A percentile compares a stretch with the other conserved stretches of the same genome.
These are phyloP conservation scores for Cantharis nigra DNA, from an alignment of 2,888 invertebrate genomes.

Conservation along the genomic window DNA sequence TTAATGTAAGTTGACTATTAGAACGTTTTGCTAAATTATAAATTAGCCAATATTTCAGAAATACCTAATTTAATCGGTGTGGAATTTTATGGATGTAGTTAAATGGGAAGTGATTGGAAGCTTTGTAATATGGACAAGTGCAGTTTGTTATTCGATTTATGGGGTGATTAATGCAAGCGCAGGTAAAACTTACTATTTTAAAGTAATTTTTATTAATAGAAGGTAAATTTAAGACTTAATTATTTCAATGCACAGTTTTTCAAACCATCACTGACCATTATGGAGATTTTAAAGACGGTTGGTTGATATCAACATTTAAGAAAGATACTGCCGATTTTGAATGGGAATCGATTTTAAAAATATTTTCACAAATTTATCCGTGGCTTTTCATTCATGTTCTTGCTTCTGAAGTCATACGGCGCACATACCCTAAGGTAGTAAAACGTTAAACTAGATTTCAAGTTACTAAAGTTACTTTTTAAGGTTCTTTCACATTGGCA, in stretches of 20 bases:
- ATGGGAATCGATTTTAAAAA: slow-evolving; percentile 69
- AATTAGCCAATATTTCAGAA: neutral
- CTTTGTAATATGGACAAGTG: slow-evolving; percentile 60
- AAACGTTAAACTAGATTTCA: neutral
- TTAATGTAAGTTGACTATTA: neutral
- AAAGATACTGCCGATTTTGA: slow-evolving; percentile 73
- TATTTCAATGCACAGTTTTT: slow-evolving; percentile 50
- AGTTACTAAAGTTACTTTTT: slow-evolving; percentile 35
- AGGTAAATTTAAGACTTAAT: neutral
- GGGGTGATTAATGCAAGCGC: slow-evolving; percentile 59
- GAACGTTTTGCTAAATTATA: neutral
- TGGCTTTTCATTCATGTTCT: slow-evolving; percentile 63
- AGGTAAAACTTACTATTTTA: slow-evolving; percentile 51
- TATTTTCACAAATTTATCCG: slow-evolving; percentile 59
- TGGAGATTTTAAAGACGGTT: slow-evolving; percentile 63
- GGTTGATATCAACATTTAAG: slow-evolving; percentile 60
- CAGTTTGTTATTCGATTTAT: slow-evolving; percentile 62
- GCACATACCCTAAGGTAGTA: slow-evolving; percentile 38
- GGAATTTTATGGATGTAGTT: neutral
- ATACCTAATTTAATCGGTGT: neutral
- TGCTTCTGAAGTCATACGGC: slow-evolving; percentile 59
- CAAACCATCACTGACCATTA: slow-evolving; percentile 52
- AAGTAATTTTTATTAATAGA: neutral
- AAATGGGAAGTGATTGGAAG: slow-evolving; percentile 56
- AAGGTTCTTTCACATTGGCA: slow-evolving; percentile 62